Evolutionary conservation across 2,113 vertebrate species (phyloP), one percentile per base, ranked within the genome.

Genomic region (Vulpes lagopus): DNA sequence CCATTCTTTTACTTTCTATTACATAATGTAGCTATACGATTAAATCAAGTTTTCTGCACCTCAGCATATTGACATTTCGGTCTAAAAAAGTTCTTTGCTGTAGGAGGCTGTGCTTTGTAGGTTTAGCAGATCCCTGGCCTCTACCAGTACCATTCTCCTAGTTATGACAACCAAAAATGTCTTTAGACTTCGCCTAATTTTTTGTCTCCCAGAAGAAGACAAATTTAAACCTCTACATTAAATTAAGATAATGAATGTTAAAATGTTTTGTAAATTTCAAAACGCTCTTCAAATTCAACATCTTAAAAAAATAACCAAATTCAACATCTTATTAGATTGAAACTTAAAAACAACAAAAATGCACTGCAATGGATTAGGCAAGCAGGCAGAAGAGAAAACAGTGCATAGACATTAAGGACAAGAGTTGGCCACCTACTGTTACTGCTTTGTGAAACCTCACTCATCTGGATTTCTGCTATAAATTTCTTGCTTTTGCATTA

Each of bases 371-470:
- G 27, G 9, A 14, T 22, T 2, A 23, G 16, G 15, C 1, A 14
- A 32, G 10, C 1, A 23, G 12, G 10, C 27, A 7, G 22, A 38
- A 35, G 12, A 22, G 30, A 51, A 67, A 80, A 35, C 3, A 4
- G 22, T 22, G 2, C 1, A 0, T 0, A 5, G 22, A n/a, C 16
- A 7, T 35, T 4, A 38, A 67, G n/a, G 38, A 59, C 5, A 15
- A 11, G 23, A 67, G 3, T 16, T 23, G 67, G 4, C 67, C 17
- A 12, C 49, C 11, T 27, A 3, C 20, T 12, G 3, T 43, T 11
- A 27, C 2, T 1, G 59, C 35, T 8, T 20, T 64, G 23, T 43
- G 62, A 32, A 64, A 38, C 1, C 22, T 74, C 22, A 11, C 7
- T 62, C 60, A 3, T 16, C 12, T 20, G 4, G 8, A 30, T 20